Base-by-base conservation (phyloP, 2,888 invertebrate species). In the Nematopogon swammerdamellus region DNA sequence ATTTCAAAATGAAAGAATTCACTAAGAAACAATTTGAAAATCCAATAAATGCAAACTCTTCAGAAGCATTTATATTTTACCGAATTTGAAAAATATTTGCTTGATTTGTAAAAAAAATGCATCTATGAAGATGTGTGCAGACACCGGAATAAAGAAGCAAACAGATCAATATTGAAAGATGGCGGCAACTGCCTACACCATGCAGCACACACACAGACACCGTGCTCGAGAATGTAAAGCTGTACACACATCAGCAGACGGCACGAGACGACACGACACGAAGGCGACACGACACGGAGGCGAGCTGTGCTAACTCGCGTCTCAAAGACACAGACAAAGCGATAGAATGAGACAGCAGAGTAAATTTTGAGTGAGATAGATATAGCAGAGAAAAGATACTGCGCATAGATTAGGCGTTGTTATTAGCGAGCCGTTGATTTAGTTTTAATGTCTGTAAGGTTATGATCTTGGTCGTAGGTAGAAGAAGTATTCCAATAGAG, bases 351-450 rank as follows among this genome's bases (percentile, higher is more conserved):
- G 14, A 36, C 36, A 36, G 36, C 36, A 25, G 25, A 25, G 8
- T 36, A 14, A 36, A 36, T 36, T 36, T 36, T 14, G 36, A 36
- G n/a, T 14, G 3, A 36, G 67, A 62, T 59, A 58, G 67, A 63
- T 65, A 62, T 71, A 74, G 75, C 75, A 71, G 63, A 74, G 69
- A 68, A 63, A 36, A 71, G 69, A 73, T 68, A 71, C 60, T 70
- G 72, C 46, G 47, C 47, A 71, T 63, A 69, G 67, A 77, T 79
- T 79, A 79, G 79, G 79, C 79, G 60, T 67, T 70, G 76, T 79
- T 79, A 79, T 72, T 74, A 65, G 79, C 79, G 69, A 72, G 72
- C 68, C 66, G 66, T 65, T 67, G 64, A 36, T 3, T 36, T 36
- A 25, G 25, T 25, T n/a, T n/a, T 10, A 25, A 25, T 36, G 36